Evolutionary conservation across 2,113 vertebrate genomes (phyloP).

Genomic region (Chlorocebus sabaeus): DNA sequence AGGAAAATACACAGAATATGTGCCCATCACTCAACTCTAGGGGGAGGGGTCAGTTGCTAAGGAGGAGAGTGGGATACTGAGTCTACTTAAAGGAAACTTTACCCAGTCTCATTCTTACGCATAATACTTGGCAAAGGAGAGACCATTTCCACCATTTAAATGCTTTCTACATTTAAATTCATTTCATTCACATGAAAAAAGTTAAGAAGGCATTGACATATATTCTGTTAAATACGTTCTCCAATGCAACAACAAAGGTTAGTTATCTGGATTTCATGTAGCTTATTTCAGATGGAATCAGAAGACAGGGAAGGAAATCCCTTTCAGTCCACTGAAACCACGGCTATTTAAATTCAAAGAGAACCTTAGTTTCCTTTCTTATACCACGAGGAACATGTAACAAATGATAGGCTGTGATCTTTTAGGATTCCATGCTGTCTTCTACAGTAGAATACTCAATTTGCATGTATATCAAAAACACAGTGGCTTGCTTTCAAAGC

Average conservation of each 20-base stretch:
- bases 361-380: background rate
- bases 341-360: background rate
- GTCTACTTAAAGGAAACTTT: background rate
- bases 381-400: background rate
- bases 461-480: background rate
- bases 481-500: background rate
- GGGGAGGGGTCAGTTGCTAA: background rate
- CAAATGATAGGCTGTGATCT: background rate
- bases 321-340: background rate
- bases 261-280: background rate
- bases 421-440: background rate
- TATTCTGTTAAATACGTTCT: no score
- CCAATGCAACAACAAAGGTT: background rate
- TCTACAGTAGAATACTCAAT: background rate
- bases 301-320: background rate
- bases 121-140: background rate
- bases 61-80: background rate
- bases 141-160: background rate
- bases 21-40: background rate
- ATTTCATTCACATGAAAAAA: background rate
- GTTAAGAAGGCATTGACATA: background rate
- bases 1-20: background rate
- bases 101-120: background rate
- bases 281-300: background rate
- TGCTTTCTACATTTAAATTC: background rate